A percentile compares a stretch with the other conserved stretches of the same genome.
Evolutionary conservation across 2,113 vertebrate genomes (phyloP).

Genomic region (Perca fluviatilis): DNA sequence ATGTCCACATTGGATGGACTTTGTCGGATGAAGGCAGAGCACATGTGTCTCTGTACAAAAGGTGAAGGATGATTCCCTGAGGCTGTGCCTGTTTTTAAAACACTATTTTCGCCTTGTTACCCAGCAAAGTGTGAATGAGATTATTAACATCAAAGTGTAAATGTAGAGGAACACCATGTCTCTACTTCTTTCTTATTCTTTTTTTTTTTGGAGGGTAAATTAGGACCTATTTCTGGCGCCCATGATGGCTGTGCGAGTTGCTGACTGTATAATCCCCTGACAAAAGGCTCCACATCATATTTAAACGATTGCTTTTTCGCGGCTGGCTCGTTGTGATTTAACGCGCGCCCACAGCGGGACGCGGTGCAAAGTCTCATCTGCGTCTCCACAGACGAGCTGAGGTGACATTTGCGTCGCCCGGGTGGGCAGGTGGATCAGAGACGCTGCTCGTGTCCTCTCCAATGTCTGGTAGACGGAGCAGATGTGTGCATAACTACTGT

Average conservation of each 20-base stretch:
- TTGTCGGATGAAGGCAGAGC: background rate
- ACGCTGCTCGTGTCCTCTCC: slow-evolving; percentile 64
- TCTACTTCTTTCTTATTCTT: background rate
- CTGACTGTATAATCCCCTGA: slow-evolving; percentile 79
- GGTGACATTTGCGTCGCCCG: slow-evolving; percentile 77
- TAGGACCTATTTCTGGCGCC: slow-evolving; percentile 72
- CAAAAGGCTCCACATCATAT: slow-evolving; percentile 79
- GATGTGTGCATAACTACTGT: slow-evolving; percentile 76
- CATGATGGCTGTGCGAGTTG: slow-evolving; percentile 64
- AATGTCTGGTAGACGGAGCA: slow-evolving; percentile 58
- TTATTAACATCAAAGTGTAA: slow-evolving; percentile 81
- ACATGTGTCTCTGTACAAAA: background rate
- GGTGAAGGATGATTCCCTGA: slow-evolving; percentile 17
- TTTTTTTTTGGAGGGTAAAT: slow-evolving; percentile 50
- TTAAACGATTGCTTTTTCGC: slow-evolving; percentile 78
- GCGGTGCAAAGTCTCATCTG: slow-evolving; percentile 64
- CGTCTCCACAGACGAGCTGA: slow-evolving; percentile 48
- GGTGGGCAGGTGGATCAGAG: slow-evolving; percentile 73
- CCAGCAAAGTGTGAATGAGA: slow-evolving; percentile 68
- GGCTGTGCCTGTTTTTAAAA: slow-evolving; percentile 19
- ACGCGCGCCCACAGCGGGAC: slow-evolving; percentile 75
- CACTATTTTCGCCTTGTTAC: slow-evolving; percentile 50
- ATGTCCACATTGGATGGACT: background rate
- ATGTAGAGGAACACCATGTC: slow-evolving; percentile 48
- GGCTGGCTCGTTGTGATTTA: slow-evolving; percentile 82